phyloP scores from a whole-genome alignment of 1,140 invertebrate genomes.

The Heliconius hewitsoni region DNA sequence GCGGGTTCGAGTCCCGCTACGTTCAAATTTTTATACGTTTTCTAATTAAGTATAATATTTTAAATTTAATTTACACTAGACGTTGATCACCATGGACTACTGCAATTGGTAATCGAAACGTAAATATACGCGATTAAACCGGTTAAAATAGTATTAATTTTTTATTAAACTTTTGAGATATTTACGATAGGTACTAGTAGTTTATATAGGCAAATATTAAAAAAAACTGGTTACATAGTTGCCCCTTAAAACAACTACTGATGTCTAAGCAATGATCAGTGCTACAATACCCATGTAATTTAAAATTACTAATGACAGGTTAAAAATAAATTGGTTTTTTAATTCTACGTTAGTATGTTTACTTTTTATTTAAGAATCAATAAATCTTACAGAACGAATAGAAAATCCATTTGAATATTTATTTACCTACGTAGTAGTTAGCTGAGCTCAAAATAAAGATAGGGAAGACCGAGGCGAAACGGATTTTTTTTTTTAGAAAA shows the following conservation, averaged over 20 bases:
- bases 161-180: no score
- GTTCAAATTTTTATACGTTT: no score
- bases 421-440: slow-evolving; percentile 21
- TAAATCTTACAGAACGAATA: slow-evolving; percentile 33
- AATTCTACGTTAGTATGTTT: slow-evolving; percentile 15
- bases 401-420: slow-evolving; percentile 30
- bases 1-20: no score
- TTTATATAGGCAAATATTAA: not conserved
- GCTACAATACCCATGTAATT: slow-evolving; percentile 25
- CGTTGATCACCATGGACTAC: no score
- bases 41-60: no score
- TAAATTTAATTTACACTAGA: no score
- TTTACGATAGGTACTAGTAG: no score
- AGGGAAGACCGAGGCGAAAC: no score
- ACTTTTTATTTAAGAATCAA: slow-evolving; percentile 32
- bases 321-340: slow-evolving; percentile 18
- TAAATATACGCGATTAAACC: no score
- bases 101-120: no score
- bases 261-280: not conserved
- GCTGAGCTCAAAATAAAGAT: slow-evolving; percentile 14
- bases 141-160: no score
- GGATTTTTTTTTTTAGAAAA: no score
- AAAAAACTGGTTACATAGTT: not conserved
- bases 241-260: not conserved
- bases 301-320: slow-evolving; percentile 31